Evolutionary conservation across 2,888 invertebrate genomes (phyloP).

Genomic region (Globia sparganii): DNA sequence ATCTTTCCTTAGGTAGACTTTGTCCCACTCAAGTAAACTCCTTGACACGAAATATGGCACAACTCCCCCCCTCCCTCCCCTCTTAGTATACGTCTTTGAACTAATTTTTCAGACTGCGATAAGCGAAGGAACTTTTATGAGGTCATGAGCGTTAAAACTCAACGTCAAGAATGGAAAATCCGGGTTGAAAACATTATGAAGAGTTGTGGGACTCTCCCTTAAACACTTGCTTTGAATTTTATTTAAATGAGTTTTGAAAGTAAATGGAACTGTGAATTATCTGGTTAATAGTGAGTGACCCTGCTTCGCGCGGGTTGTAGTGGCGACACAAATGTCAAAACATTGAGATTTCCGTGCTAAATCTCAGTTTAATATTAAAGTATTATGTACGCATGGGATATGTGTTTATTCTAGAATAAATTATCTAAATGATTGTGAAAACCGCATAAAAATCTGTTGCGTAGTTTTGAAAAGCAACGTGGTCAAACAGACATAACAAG

Average conservation of each 20-base stretch:
- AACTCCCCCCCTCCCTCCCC: slow-evolving; percentile 6
- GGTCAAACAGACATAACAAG: no score
- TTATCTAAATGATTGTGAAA: no score
- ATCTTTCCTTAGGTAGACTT: slow-evolving; percentile 12
- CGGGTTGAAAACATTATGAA: slow-evolving; percentile 45
- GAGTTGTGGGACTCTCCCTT: slow-evolving; percentile 36
- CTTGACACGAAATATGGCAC: slow-evolving; percentile 32
- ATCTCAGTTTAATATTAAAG: no score
- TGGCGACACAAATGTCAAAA: no score
- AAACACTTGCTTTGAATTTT: slow-evolving; percentile 38
- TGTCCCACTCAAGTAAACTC: neutral
- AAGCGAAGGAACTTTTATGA: slow-evolving; percentile 57
- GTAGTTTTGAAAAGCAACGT: no score
- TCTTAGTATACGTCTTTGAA: slow-evolving; percentile 56
- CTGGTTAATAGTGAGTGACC: no score
- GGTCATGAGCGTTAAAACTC: slow-evolving; percentile 61
- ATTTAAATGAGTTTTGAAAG: slow-evolving; percentile 46
- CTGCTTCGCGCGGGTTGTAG: no score
- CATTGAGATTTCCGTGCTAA: no score
- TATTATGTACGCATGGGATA: no score
- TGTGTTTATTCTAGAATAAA: no score
- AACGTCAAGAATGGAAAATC: slow-evolving; percentile 65
- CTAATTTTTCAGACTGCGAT: slow-evolving; percentile 73
- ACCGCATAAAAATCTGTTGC: no score
- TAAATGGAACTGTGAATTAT: no score